These are phyloP conservation scores for Oreohelix idahoensis DNA, from an alignment of 1,140 invertebrate genomes.

Conservation along the genomic window DNA sequence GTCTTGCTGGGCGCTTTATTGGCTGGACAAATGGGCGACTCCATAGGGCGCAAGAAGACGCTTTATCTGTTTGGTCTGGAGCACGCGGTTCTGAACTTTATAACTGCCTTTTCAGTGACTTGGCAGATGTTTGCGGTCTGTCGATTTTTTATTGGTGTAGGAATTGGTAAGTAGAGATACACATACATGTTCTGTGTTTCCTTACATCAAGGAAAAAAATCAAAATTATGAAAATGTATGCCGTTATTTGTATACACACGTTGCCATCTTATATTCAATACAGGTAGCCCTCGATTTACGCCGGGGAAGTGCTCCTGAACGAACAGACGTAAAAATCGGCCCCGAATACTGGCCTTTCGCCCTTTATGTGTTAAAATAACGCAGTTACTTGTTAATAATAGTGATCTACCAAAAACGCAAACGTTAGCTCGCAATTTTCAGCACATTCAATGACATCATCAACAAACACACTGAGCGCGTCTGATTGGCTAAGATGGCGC, in stretches of 20 bases:
- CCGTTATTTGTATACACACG: background rate
- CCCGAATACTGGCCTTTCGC: too few species aligned
- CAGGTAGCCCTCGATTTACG: too few species aligned
- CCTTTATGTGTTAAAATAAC: too few species aligned
- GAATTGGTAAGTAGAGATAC: slow-evolving; percentile 6
- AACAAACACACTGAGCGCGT: too few species aligned
- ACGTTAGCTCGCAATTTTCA: too few species aligned
- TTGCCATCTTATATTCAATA: background rate
- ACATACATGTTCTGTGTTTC: background rate
- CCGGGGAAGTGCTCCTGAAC: too few species aligned
- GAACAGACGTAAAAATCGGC: too few species aligned
- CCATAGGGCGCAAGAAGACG: slow-evolving; percentile 48
- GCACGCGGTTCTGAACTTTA: slow-evolving; percentile 34
- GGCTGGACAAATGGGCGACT: slow-evolving; percentile 51
- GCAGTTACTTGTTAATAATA: background rate
- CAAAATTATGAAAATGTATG: background rate
- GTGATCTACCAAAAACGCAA: too few species aligned
- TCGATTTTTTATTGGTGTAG: slow-evolving; percentile 48
- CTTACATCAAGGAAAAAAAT: background rate
- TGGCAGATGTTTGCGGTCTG: slow-evolving; percentile 54
- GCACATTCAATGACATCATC: too few species aligned
- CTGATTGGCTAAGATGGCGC: too few species aligned
- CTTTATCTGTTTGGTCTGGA: slow-evolving; percentile 36
- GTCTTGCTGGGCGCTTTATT: slow-evolving; percentile 52
- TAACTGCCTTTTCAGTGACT: slow-evolving; percentile 39